A percentile compares a stretch with the other conserved stretches of the same genome.
Conservation (phyloP, 2,113 vertebrate species). For the Pyxicephalus adspersus region DNA sequence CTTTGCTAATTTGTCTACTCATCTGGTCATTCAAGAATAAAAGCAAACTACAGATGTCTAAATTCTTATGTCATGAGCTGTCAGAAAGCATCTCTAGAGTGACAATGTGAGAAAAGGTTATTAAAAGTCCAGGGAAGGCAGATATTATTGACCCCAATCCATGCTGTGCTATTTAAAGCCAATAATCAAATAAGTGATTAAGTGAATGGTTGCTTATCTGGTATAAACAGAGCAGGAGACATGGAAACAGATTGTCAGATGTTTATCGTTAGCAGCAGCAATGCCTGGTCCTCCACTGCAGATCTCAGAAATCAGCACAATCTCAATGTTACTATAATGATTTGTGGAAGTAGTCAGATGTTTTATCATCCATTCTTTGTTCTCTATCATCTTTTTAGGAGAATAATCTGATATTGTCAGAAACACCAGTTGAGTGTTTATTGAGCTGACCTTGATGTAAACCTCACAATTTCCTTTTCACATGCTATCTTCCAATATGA, state of each 20-base stretch:
- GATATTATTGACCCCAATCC: conserved; percentile 35
- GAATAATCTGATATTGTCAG: neutral
- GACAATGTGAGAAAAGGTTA: conserved; percentile 3
- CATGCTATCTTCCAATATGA: too few species aligned
- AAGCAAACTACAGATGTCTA: too few species aligned
- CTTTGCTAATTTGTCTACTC: too few species aligned
- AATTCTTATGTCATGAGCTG: neutral
- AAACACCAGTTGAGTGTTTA: conserved; percentile 6
- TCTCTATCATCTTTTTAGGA: neutral
- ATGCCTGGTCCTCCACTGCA: neutral
- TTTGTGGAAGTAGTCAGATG: neutral
- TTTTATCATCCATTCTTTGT: neutral
- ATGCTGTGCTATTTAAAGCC: conserved; percentile 31
- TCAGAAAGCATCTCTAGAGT: neutral
- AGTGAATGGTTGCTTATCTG: conserved; percentile 13
- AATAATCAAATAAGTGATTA: conserved; percentile 48
- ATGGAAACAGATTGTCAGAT: conserved; percentile 35
- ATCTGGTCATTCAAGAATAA: too few species aligned
- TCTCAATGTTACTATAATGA: neutral
- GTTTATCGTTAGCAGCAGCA: conserved; percentile 22
- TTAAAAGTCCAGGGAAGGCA: conserved; percentile 14
- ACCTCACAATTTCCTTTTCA: neutral
- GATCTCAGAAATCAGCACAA: neutral
- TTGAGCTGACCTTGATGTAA: conserved; percentile 12
- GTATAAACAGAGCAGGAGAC: conserved; percentile 18